Evolutionary conservation across 2,113 vertebrate genomes (phyloP).

Genomic region (Paradisaea rubra): DNA sequence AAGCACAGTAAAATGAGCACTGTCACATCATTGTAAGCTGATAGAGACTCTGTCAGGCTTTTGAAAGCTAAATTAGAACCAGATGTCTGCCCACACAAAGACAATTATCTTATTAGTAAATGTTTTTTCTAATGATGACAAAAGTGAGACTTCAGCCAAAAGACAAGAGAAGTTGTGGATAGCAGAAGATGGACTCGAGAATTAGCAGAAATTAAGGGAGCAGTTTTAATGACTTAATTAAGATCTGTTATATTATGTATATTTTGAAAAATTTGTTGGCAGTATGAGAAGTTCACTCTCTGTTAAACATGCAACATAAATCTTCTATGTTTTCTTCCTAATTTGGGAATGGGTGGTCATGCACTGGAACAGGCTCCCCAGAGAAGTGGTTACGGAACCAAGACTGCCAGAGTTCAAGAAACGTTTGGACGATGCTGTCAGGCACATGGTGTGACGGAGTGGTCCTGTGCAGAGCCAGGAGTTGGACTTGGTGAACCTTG

Average conservation of each 20-base stretch:
- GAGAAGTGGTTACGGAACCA: neutral
- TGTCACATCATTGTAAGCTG: neutral
- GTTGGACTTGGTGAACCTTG: neutral
- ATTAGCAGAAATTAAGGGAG: neutral
- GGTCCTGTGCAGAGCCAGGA: neutral
- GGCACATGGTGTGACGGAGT: too few species aligned
- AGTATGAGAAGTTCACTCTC: neutral
- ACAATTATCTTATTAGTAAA: conserved; percentile 56
- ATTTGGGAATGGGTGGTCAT: neutral
- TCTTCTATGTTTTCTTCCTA: neutral
- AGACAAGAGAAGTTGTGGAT: neutral
- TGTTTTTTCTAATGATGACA: conserved; percentile 29
- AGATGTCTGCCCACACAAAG: conserved; percentile 45
- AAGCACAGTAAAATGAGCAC: conserved; percentile 6
- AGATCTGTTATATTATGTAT: neutral
- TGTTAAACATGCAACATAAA: neutral
- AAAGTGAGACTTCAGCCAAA: conserved; percentile 22
- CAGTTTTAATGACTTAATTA: neutral
- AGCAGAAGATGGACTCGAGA: neutral
- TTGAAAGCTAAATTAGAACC: conserved; percentile 50
- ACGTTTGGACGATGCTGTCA: neutral
- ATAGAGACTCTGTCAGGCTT: conserved; percentile 31
- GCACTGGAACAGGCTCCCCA: neutral
- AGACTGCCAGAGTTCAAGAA: neutral
- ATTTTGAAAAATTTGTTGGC: neutral